A percentile compares a stretch with the other conserved stretches of the same genome.
These are phyloP conservation scores for Mustela lutreola DNA, from an alignment of 2,113 vertebrate species.

Conservation along the genomic window DNA sequence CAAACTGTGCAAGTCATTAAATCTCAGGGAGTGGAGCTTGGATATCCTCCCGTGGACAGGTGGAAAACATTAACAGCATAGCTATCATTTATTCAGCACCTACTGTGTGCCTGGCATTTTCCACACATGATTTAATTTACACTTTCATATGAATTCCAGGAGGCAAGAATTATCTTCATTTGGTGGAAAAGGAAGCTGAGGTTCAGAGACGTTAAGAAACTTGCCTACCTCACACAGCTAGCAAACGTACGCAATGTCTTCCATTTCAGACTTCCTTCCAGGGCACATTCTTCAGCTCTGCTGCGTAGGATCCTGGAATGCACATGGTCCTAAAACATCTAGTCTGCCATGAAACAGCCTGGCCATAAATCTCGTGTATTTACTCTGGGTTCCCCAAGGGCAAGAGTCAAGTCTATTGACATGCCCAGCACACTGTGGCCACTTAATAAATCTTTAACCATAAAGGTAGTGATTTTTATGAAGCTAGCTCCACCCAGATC, in stretches of 20 bases:
- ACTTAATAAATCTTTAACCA: conserved; percentile 78
- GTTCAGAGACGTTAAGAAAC: not conserved
- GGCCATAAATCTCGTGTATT: conserved; percentile 72
- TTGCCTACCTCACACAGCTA: not conserved
- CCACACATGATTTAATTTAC: not conserved
- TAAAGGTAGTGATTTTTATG: conserved; percentile 62
- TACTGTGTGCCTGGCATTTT: not conserved
- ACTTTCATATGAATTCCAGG: not conserved
- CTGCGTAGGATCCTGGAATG: conserved; percentile 27
- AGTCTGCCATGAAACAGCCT: conserved; percentile 23
- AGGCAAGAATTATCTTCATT: not conserved
- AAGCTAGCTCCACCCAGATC: not conserved
- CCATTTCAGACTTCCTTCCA: not conserved
- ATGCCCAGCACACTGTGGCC: conserved; percentile 30
- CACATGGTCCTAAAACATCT: not conserved
- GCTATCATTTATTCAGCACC: not conserved
- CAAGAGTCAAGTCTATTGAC: conserved; percentile 70
- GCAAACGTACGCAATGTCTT: not conserved
- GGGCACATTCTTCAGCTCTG: not conserved
- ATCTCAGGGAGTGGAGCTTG: not conserved
- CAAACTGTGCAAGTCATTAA: not conserved
- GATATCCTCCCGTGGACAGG: not conserved
- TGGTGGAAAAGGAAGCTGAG: not conserved
- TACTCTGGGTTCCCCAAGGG: conserved; percentile 63
- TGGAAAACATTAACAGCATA: not conserved